phyloP scores from a whole-genome alignment of 2,888 invertebrate species.

The Thysanoteuthis rhombus region DNA sequence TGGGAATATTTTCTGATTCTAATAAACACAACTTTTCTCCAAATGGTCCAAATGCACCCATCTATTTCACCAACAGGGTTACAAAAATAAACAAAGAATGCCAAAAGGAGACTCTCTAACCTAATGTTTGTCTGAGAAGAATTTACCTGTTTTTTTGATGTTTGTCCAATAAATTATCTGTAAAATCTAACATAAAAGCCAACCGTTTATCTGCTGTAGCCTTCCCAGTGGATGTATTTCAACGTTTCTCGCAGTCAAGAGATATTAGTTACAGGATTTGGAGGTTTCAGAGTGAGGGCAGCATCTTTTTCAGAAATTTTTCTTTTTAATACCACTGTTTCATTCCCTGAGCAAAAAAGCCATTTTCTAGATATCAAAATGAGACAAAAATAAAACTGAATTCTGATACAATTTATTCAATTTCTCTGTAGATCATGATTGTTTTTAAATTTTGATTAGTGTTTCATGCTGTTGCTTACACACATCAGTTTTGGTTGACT shows the following conservation, averaged over 20 bases:
- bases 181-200: neutral
- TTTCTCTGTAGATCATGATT: no score
- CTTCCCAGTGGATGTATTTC: neutral
- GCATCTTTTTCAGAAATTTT: no score
- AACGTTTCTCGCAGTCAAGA: neutral
- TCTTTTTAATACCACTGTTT: no score
- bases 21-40: neutral
- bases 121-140: neutral
- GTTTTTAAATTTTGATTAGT: no score
- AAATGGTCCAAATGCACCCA: neutral
- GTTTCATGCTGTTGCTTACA: no score
- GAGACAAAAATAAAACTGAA: no score
- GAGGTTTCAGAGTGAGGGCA: neutral
- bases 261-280: neutral
- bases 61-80: neutral
- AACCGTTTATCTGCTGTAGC: neutral
- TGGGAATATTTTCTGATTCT: neutral
- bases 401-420: no score
- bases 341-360: no score
- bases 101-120: neutral
- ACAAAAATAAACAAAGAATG: neutral
- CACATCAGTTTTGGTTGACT: no score
- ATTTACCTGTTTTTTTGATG: constrained; percentile 12
- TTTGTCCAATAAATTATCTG: neutral
- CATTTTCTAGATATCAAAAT: no score